Base-by-base conservation (phyloP, 1,140 invertebrate species). In the Lucilia sericata region DNA sequence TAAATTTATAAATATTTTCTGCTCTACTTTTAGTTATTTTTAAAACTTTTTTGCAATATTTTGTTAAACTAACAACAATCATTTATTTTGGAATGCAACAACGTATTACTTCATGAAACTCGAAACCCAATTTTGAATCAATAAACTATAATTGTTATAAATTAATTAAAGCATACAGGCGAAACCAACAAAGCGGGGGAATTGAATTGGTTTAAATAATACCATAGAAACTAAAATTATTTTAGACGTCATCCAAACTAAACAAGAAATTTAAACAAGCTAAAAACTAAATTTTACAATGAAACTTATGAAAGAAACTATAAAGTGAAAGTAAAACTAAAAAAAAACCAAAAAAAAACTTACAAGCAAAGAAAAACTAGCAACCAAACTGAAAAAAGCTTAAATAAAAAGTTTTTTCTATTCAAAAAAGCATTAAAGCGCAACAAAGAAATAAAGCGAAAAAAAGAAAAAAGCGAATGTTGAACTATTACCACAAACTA, bases 341-440 rank as follows among this genome's bases (percentile, higher is more conserved):
- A 78, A n/a, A n/a, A 60, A 78, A 78, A 78, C 14, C 34, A 76
- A 78, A 30, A 2, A 30, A 30, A 30, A 30, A 2, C 3, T 2
- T 30, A 30, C 25, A 30, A 30, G 25, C 25, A 30, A 30, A 30
- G 3, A 30, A 30, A 30, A 30, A 30, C 25, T 30, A 30, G 25
- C 3, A 30, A 78, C 14, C 34, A 76, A 78, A 30, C 25, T 30
- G 25, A 30, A 30, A 78, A 42, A 5, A 78, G 75, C 5, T n/a
- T 12, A 7, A 7, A n/a, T 5, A 78, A 78, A 47, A 7, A 2
- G 17, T 60, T 60, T 60, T 60, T 60, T 60, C 13, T 60, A 17
- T 78, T 78, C 75, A 42, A n/a, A 78, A 78, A 78, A 42, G 75
- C 75, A 78, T 78, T 78, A 78, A 78, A 78, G 75, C 75, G 75